phyloP scores from a whole-genome alignment of 2,888 invertebrate species.

The Epirrhoe alternata region DNA sequence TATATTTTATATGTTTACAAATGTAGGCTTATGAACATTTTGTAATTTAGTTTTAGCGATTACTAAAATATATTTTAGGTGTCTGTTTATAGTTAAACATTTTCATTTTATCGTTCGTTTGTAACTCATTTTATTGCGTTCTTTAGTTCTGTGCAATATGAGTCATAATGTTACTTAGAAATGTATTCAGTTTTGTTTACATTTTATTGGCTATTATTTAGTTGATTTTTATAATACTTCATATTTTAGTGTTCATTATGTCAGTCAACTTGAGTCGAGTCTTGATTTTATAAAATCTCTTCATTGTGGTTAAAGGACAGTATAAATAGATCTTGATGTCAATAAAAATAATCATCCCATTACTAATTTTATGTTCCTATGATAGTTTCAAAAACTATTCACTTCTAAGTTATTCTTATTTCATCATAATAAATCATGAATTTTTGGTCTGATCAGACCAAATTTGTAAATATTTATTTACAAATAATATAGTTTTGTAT shows the following conservation, averaged over 20 bases:
- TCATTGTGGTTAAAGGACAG: no score
- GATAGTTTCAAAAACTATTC: no score
- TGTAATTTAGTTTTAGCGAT: background rate
- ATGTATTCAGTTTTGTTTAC: background rate
- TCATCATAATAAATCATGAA: no score
- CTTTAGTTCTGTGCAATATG: background rate
- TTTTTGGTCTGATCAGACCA: no score
- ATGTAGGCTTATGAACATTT: conserved; percentile 8
- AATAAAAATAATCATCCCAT: no score
- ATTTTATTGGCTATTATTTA: background rate
- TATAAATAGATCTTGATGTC: no score
- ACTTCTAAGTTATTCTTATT: no score
- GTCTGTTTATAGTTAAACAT: background rate
- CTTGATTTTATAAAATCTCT: no score
- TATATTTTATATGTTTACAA: background rate
- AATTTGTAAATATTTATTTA: background rate
- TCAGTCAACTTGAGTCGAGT: no score
- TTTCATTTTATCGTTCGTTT: background rate
- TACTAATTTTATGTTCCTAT: no score
- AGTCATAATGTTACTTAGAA: background rate
- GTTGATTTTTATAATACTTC: no score
- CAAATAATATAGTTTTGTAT: background rate
- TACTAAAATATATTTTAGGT: background rate
- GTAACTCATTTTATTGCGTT: background rate
- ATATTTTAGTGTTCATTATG: no score